Base-by-base conservation (phyloP, 37 sponge, comb jelly and placozoan genomes). In the Amphimedon queenslandica region DNA sequence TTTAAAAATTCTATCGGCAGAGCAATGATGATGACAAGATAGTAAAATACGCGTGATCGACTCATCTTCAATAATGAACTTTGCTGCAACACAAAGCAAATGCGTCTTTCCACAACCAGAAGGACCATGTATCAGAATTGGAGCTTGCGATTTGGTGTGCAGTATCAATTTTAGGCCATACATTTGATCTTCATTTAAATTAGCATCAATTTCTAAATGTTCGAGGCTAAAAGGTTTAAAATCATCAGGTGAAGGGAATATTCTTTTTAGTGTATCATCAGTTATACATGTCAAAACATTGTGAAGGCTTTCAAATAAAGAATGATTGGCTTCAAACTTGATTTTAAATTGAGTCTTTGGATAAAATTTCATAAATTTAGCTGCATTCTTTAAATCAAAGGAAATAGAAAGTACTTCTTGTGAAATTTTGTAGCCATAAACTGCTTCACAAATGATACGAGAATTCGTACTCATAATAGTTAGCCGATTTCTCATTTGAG, bases 61-160 rank as follows among this genome's bases (percentile, higher is more conserved):
- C 0, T 36, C 43, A 3, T 64, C 39, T 20, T 27, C 25, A 1
- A 75, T 25, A 21, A 77, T 27, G 20, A 27, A 37, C 24, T 29
- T 37, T 33, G 63, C 82, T 28, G 87, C 77, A 34, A 66, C 67
- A 1, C 73, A 71, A 30, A 87, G 47, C 3, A 87, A 20, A 37
- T 66, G 60, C 3, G 87, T 87, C 55, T 87, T 87, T 27, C 87
- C 87, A 58, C 82, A 75, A 36, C 87, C 87, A 87, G 77, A 87
- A 34, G 87, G 87, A 58, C 87, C 87, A 75, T 56, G 37, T 2
- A 87, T n/a, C 34, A 87, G 60, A 53, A 67, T 71, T 11, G 87
- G 87, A 42, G 72, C 66, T 8, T 70, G 57, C 21, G 78, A 31
- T 36, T 51, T 4, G 40, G 16, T 18, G 2, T 36, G 35, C 4